Percentiles rank a stretch among this genome's conserved stretches.
Conservation (phyloP, 2,113 vertebrate genomes). For the Hypomesus transpacificus region DNA sequence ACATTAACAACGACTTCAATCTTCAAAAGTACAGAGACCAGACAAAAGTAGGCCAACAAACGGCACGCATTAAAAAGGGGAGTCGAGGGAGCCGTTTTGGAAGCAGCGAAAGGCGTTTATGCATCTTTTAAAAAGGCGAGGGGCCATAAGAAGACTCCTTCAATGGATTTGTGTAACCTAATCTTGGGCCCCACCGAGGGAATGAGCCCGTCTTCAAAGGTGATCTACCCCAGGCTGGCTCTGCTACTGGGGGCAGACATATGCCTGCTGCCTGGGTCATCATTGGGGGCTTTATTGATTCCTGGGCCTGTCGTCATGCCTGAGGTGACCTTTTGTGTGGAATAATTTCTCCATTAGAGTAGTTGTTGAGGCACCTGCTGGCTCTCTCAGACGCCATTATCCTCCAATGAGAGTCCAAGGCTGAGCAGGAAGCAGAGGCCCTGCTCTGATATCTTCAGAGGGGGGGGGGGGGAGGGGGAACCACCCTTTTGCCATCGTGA, state of each 20-base stretch:
- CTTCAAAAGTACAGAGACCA: slow-evolving; percentile 8
- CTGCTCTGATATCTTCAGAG: slow-evolving; percentile 21
- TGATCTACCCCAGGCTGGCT: slow-evolving; percentile 37
- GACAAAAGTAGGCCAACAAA: slow-evolving; percentile 13
- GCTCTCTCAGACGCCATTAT: slow-evolving; percentile 62
- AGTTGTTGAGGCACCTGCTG: slow-evolving; percentile 69
- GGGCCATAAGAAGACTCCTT: slow-evolving; percentile 7
- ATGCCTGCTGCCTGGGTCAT: slow-evolving; percentile 44
- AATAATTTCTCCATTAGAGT: slow-evolving; percentile 77
- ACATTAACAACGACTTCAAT: not conserved
- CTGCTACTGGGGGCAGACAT: slow-evolving; percentile 46
- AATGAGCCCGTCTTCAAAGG: slow-evolving; percentile 50
- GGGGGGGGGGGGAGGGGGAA: too few relatives aligned
- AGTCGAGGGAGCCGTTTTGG: slow-evolving; percentile 12
- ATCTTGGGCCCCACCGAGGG: slow-evolving; percentile 35
- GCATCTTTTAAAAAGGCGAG: slow-evolving; percentile 36
- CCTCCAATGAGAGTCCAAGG: slow-evolving; percentile 58
- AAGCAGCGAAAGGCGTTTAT: slow-evolving; percentile 22
- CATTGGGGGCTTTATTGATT: slow-evolving; percentile 73
- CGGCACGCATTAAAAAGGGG: slow-evolving; percentile 1
- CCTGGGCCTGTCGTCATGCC: slow-evolving; percentile 64
- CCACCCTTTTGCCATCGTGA: too few relatives aligned
- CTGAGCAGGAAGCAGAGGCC: slow-evolving; percentile 46
- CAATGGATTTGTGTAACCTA: slow-evolving; percentile 48
- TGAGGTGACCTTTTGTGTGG: slow-evolving; percentile 75